phyloP scores from a whole-genome alignment of 2,888 invertebrate genomes.

The Serripes groenlandicus region DNA sequence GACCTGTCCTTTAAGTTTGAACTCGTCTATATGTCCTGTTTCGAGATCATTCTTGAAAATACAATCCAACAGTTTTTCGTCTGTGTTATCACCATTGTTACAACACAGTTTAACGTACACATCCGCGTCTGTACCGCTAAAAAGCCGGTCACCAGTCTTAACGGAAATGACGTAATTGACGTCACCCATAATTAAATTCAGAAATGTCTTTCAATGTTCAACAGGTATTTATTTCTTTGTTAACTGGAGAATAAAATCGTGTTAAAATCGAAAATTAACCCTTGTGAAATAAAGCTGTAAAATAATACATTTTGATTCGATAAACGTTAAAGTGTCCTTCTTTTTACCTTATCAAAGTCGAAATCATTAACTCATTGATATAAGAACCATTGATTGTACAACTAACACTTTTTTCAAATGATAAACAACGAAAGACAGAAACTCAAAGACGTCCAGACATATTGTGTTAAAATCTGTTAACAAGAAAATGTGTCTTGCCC shows the following conservation, averaged over 20 bases:
- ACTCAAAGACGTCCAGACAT: too few species aligned
- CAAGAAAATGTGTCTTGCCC: too few species aligned
- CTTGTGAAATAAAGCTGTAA: too few species aligned
- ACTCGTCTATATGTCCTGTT: conserved; percentile 82
- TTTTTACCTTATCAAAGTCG: too few species aligned
- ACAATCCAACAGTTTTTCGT: conserved; percentile 82
- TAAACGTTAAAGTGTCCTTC: too few species aligned
- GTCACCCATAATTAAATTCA: conserved; percentile 21
- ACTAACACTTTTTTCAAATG: too few species aligned
- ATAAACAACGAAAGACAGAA: too few species aligned
- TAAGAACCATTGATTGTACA: too few species aligned
- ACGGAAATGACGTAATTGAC: conserved; percentile 76
- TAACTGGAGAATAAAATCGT: not conserved
- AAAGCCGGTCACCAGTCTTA: conserved; percentile 86
- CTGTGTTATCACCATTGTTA: conserved; percentile 78
- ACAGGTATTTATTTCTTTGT: not conserved
- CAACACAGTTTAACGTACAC: conserved; percentile 85
- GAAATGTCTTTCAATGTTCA: not conserved
- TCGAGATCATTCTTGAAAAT: conserved; percentile 83
- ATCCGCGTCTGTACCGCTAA: conserved; percentile 86
- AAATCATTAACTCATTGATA: too few species aligned
- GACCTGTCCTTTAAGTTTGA: conserved; percentile 64
- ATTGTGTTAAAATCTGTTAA: too few species aligned
- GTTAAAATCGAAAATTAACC: not conserved
- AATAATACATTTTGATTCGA: too few species aligned